Evolutionary conservation across 2,797 vertebrate species (phyloP).

Genomic region (Squalus acanthias): DNA sequence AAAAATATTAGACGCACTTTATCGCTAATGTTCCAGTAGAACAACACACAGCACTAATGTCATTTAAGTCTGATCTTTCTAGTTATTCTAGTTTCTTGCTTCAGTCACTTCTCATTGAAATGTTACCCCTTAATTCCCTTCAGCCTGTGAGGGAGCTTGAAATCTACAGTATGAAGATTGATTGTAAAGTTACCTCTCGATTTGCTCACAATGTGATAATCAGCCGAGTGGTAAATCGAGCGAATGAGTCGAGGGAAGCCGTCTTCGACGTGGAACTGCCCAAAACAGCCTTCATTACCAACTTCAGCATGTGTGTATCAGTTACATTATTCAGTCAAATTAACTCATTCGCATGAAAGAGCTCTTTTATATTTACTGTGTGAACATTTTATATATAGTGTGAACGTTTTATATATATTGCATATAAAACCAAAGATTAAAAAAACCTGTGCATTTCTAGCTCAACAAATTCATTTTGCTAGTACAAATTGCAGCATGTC

Average conservation of each 20-base stretch:
- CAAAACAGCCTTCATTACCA: slow-evolving; percentile 84
- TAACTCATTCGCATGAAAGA: not conserved
- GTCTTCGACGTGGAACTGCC: slow-evolving; percentile 81
- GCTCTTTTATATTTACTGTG: not conserved
- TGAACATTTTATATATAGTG: not conserved
- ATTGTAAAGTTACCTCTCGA: slow-evolving; percentile 73
- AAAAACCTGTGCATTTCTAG: not conserved
- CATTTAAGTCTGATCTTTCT: not conserved
- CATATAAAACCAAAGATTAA: not conserved
- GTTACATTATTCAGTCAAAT: not conserved
- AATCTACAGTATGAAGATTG: slow-evolving; percentile 68
- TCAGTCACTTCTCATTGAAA: not conserved
- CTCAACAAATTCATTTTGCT: not conserved
- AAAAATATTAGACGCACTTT: not conserved
- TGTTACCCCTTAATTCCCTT: slow-evolving; percentile 32
- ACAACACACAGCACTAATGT: not conserved
- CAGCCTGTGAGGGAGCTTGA: slow-evolving; percentile 59
- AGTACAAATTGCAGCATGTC: not conserved
- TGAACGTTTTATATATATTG: not conserved
- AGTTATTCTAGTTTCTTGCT: not conserved
- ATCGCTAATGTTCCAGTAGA: not conserved
- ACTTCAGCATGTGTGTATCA: slow-evolving; percentile 81
- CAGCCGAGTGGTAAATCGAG: slow-evolving; percentile 71
- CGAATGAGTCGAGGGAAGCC: slow-evolving; percentile 67
- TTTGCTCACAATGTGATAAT: slow-evolving; percentile 82